A percentile compares a stretch with the other conserved stretches of the same genome.
Conservation (phyloP, 2,888 invertebrate genomes). For the Palloptera scutellata region DNA sequence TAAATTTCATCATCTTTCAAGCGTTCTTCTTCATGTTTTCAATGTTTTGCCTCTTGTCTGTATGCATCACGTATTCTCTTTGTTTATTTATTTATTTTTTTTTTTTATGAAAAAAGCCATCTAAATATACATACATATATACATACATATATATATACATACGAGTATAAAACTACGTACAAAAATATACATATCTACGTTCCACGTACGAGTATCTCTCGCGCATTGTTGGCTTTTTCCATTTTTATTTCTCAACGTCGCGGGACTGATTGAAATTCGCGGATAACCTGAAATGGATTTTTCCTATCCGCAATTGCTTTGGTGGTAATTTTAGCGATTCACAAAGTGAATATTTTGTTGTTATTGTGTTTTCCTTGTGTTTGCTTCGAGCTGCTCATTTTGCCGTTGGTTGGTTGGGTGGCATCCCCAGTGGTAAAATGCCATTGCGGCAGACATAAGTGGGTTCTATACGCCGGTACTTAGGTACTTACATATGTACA, state of each 20-base stretch:
- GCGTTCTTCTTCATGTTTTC: conserved; percentile 17
- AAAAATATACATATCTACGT: too few species aligned
- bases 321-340: conserved; percentile 57
- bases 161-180: too few species aligned
- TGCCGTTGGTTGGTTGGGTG: neutral
- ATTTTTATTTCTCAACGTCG: conserved; percentile 35
- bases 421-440: conserved; percentile 36
- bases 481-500: neutral
- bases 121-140: too few species aligned
- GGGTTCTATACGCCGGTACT: neutral
- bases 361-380: too few species aligned
- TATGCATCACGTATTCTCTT: conserved; percentile 31
- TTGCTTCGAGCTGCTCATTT: too few species aligned
- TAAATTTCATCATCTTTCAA: neutral
- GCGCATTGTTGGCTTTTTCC: neutral
- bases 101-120: conserved; percentile 4
- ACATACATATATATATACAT: too few species aligned
- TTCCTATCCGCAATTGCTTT: conserved; percentile 59
- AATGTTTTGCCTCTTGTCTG: neutral
- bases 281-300: conserved; percentile 62
- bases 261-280: conserved; percentile 61
- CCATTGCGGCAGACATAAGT: conserved; percentile 34
- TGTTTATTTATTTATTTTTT: conserved; percentile 29
- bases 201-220: too few species aligned
- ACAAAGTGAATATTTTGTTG: conserved; percentile 48